phyloP scores from a whole-genome alignment of 2,113 vertebrate genomes.

The Gorsachius goisagi region DNA sequence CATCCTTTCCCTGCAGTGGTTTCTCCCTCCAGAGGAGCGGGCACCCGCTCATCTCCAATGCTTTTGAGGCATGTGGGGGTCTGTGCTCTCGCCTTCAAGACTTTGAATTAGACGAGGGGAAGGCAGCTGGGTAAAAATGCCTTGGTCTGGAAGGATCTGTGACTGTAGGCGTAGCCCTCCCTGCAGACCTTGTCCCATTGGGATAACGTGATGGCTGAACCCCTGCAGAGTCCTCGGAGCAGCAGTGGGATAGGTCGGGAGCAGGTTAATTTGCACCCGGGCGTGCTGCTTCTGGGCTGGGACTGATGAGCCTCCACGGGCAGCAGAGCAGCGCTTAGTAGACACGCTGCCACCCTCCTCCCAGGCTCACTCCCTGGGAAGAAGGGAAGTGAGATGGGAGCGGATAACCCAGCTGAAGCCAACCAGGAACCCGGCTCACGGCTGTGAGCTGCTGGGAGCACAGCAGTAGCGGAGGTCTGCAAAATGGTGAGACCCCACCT shows the following conservation, averaged over 20 bases:
- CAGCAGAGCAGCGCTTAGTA: background rate
- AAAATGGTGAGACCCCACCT: no score
- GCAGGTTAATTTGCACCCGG: slow-evolving; percentile 15
- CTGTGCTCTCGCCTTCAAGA: background rate
- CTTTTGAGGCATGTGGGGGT: background rate
- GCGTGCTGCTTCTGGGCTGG: background rate
- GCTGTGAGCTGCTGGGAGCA: background rate
- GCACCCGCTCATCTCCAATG: background rate
- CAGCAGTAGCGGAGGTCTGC: background rate
- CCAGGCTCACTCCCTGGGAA: background rate
- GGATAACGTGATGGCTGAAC: background rate
- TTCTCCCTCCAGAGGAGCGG: background rate
- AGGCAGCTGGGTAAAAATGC: background rate
- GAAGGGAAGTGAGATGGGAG: background rate
- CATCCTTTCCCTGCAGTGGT: background rate
- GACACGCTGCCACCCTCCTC: background rate
- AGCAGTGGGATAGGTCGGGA: background rate
- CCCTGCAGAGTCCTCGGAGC: background rate
- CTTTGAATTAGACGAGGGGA: background rate
- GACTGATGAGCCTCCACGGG: background rate
- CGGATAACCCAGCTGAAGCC: background rate
- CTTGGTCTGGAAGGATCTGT: background rate
- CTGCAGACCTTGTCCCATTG: background rate
- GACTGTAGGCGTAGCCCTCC: background rate
- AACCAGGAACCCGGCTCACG: background rate